Conservation (phyloP, 2,888 invertebrate genomes). For the Chironomus riparius region DNA sequence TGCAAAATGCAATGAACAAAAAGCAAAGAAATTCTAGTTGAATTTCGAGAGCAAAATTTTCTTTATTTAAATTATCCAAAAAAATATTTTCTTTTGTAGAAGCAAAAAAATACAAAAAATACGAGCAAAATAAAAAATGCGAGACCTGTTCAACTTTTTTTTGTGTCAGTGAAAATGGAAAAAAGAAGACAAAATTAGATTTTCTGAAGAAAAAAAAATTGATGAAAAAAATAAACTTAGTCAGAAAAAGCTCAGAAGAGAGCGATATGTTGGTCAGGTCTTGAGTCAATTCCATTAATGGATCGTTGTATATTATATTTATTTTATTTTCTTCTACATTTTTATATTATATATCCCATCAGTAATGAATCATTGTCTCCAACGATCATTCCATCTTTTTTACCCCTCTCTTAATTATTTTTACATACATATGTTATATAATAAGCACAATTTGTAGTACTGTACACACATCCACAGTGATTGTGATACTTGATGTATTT, state of each 20-base stretch:
- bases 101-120: not conserved
- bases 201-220: not conserved
- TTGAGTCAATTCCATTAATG: not conserved
- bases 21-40: slow-evolving; percentile 27
- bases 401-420: not conserved
- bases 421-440: not conserved
- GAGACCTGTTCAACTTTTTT: not conserved
- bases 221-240: not conserved
- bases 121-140: not conserved
- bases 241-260: not conserved
- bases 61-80: no score
- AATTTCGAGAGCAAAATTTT: not conserved
- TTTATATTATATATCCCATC: not conserved
- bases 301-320: not conserved
- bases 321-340: not conserved
- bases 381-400: not conserved
- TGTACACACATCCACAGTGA: not conserved
- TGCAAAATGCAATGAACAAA: slow-evolving; percentile 26
- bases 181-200: not conserved
- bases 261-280: not conserved
- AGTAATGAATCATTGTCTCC: not conserved
- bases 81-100: not conserved
- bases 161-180: not conserved
- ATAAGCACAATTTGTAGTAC: not conserved
- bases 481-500: not conserved